A percentile compares a stretch with the other conserved stretches of the same genome.
These are phyloP conservation scores for Sinosuthora webbiana DNA, from an alignment of 2,113 vertebrate species.

Conservation along the genomic window DNA sequence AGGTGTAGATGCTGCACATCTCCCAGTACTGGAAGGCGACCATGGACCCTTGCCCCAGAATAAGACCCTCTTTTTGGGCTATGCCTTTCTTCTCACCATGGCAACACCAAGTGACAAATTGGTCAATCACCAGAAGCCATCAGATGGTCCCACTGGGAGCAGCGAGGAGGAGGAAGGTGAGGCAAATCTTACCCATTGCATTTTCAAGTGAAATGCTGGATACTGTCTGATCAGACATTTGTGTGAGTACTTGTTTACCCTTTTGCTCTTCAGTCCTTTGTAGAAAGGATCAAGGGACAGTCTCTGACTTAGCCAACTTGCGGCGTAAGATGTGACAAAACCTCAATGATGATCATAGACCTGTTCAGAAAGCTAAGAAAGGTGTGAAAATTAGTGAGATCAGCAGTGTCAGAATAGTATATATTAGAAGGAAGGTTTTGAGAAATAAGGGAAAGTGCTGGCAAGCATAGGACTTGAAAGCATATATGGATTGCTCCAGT, in stretches of 20 bases:
- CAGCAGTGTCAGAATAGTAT: background rate
- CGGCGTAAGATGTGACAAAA: background rate
- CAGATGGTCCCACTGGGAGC: conserved; percentile 63
- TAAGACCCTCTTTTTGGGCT: conserved; percentile 90
- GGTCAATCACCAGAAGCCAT: conserved; percentile 68
- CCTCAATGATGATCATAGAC: background rate
- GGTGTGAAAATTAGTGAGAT: background rate
- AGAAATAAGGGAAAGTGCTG: background rate
- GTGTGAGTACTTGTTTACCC: background rate
- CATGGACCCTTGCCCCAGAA: conserved; percentile 88
- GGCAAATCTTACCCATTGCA: background rate
- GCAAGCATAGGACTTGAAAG: background rate
- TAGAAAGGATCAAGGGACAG: background rate
- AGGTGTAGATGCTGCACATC: conserved; percentile 72
- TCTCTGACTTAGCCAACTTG: background rate
- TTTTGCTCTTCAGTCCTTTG: background rate
- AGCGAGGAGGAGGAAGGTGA: conserved; percentile 90
- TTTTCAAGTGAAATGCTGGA: background rate
- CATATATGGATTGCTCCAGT: background rate
- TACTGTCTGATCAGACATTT: background rate
- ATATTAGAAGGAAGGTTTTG: background rate
- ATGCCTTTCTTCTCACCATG: conserved; percentile 92
- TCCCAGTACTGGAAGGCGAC: conserved; percentile 65
- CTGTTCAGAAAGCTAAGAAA: background rate
- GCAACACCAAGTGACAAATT: conserved; percentile 85